Percentiles rank a stretch among this genome's conserved stretches.
Conservation (phyloP, 2,797 vertebrate genomes). For the Phrynocephalus guinanensis region DNA sequence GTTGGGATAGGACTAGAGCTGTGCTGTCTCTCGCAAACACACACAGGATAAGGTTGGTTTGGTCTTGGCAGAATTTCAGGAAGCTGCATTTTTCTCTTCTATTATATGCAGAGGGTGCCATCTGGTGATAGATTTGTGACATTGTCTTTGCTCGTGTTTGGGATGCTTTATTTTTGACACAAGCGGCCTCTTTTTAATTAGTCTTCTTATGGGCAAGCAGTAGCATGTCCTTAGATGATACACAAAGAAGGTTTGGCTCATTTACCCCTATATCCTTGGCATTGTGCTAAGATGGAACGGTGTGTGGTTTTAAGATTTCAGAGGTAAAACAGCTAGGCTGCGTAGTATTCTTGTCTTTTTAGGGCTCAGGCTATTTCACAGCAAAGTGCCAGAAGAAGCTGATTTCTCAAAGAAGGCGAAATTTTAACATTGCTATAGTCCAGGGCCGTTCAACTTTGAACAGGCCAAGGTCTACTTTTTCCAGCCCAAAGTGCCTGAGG, state of each 20-base stretch:
- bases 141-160: not conserved
- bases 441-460: too few species aligned
- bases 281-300: not conserved
- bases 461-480: too few species aligned
- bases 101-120: conserved; percentile 19
- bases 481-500: too few species aligned
- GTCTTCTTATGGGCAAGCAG: not conserved
- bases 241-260: not conserved
- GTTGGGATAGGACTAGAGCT: not conserved
- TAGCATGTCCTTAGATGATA: not conserved
- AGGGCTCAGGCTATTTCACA: not conserved
- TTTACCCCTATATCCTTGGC: not conserved
- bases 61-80: not conserved
- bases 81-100: not conserved
- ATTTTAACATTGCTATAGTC: not conserved
- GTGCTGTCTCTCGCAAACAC: not conserved
- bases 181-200: not conserved
- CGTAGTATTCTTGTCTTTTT: not conserved
- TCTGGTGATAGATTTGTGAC: not conserved
- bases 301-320: not conserved
- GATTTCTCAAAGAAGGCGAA: too few species aligned
- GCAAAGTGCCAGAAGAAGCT: not conserved
- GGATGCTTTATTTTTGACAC: not conserved
- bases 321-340: not conserved
- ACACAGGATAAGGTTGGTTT: too few species aligned